Evolutionary conservation across 2,113 vertebrate species (phyloP).

Genomic region (Polypterus bichir): DNA sequence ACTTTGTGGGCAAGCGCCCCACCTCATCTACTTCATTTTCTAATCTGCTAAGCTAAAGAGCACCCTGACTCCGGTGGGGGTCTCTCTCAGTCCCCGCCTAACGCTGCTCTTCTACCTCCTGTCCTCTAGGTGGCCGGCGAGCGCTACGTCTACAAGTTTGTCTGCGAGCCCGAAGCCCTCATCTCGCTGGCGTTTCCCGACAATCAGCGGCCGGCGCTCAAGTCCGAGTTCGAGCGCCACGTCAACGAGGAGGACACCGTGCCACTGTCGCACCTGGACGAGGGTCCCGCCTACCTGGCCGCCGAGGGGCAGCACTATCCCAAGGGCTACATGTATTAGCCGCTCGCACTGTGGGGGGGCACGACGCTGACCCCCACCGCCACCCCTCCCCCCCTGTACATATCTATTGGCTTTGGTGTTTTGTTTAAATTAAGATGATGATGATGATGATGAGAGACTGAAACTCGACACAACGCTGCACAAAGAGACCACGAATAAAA

Average conservation of each 20-base stretch:
- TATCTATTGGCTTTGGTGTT: constrained; percentile 46
- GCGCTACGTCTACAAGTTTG: constrained; percentile 97
- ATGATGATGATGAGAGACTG: constrained; percentile 7
- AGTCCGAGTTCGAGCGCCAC: constrained; percentile 71
- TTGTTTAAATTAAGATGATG: constrained; percentile 50
- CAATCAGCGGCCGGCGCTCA: constrained; percentile 74
- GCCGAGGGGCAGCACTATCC: constrained; percentile 72
- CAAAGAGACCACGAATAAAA: not conserved
- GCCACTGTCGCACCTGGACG: constrained; percentile 85
- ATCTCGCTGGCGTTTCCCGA: constrained; percentile 92
- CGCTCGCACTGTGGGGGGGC: constrained; percentile 12
- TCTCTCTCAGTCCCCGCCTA: no score
- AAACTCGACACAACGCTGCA: not conserved
- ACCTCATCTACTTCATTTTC: no score
- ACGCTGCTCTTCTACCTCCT: no score
- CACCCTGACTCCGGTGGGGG: no score
- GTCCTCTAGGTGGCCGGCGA: constrained; percentile 79
- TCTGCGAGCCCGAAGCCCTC: constrained; percentile 86
- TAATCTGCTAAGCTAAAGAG: no score
- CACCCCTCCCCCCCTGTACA: constrained; percentile 46
- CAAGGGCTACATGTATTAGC: constrained; percentile 82
- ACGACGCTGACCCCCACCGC: not conserved
- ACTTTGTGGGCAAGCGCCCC: no score
- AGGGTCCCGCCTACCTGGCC: constrained; percentile 53
- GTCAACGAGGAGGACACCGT: constrained; percentile 89